phyloP scores from a whole-genome alignment of 1,140 invertebrate species.

The Anoplophora glabripennis region DNA sequence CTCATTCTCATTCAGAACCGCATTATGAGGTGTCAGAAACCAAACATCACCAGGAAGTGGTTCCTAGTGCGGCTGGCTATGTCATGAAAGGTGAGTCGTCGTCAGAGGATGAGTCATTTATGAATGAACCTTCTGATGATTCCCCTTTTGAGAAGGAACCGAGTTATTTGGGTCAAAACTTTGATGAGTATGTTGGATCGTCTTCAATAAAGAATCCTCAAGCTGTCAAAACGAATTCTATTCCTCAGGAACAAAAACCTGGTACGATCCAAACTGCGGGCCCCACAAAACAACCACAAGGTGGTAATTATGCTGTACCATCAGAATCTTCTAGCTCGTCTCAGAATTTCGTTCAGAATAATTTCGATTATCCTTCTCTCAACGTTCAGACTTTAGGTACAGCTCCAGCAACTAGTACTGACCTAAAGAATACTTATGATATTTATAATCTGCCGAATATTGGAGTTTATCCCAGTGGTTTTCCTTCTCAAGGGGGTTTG shows the following conservation, averaged over 20 bases:
- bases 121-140: constrained; percentile 1
- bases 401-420: too few relatives aligned
- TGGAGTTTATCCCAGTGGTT: constrained; percentile 6
- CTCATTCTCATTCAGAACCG: not conserved
- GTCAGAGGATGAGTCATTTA: not conserved
- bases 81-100: constrained; percentile 5
- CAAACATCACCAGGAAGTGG: constrained; percentile 11
- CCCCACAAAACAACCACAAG: too few relatives aligned
- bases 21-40: constrained; percentile 18
- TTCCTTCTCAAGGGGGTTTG: not conserved
- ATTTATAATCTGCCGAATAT: not conserved
- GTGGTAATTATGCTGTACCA: too few relatives aligned
- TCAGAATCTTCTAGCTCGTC: too few relatives aligned
- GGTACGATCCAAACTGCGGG: too few relatives aligned
- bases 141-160: constrained; percentile 7
- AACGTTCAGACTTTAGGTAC: too few relatives aligned
- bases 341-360: too few relatives aligned
- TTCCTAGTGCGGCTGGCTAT: constrained; percentile 4
- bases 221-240: too few relatives aligned
- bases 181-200: constrained; percentile 10
- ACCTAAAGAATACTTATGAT: not conserved
- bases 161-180: constrained; percentile 6
- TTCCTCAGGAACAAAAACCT: too few relatives aligned
- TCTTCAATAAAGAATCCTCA: too few relatives aligned
- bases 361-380: too few relatives aligned